Conservation (phyloP, 2,888 invertebrate species). For the Antheraea assamensis region DNA sequence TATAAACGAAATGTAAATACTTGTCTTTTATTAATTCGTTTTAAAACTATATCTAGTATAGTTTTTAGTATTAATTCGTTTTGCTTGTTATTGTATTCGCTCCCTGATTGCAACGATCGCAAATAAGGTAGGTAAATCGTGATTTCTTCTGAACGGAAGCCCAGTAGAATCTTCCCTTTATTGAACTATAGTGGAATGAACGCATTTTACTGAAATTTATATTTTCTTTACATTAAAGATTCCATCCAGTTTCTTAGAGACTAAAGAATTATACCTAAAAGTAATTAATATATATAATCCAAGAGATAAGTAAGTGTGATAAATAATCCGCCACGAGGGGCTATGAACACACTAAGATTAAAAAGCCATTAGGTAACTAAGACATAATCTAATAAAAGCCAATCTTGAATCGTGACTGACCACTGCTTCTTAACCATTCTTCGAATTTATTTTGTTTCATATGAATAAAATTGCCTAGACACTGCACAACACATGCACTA, state of each 20-base stretch:
- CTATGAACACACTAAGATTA: too few relatives aligned
- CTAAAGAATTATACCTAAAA: too few relatives aligned
- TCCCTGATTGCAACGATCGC: constrained; percentile 35
- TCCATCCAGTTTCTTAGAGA: too few relatives aligned
- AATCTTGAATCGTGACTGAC: background rate
- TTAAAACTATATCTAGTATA: background rate
- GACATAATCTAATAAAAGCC: background rate
- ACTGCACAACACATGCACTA: too few relatives aligned
- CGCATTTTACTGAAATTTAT: constrained; percentile 25
- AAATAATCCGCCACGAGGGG: too few relatives aligned
- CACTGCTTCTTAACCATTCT: background rate
- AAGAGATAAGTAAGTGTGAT: too few relatives aligned
- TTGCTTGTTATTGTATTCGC: constrained; percentile 12
- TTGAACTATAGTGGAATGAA: constrained; percentile 26
- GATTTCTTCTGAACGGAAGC: constrained; percentile 43
- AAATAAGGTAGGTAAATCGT: constrained; percentile 54
- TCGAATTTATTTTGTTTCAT: background rate
- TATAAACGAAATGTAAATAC: too few relatives aligned
- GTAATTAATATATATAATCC: too few relatives aligned
- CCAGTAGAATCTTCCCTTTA: constrained; percentile 19
- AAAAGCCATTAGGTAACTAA: too few relatives aligned
- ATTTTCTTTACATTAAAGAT: too few relatives aligned
- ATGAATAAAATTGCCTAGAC: background rate
- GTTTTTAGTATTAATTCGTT: background rate
- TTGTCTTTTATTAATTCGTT: too few relatives aligned